Base-by-base conservation (phyloP, 2,113 vertebrate species). In the Dipodomys ordii region DNA sequence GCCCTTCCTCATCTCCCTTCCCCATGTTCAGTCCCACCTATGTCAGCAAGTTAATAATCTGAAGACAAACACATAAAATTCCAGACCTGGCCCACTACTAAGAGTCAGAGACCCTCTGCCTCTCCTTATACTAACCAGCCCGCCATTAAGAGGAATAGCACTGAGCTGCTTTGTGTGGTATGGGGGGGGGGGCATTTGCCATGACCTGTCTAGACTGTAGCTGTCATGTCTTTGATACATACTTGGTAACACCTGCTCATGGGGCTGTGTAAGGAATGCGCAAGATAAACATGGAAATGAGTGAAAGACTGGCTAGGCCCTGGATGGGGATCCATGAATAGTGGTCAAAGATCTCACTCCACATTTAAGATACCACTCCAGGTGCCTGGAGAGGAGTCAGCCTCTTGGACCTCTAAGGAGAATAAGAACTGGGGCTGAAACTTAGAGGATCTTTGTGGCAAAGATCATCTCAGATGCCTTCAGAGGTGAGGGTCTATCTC, bases 211-310 rank as follows among this genome's bases (percentile, higher is more conserved):
- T 0, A 1, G 3, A 64, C 3, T 30, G 15, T 49, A 27, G 25
- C 18, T 16, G 30, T 62, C 82, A 74, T 18, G 7, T 10, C 46
- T 18, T 2, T 72, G 64, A 87, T 6, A 22, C 46, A 2, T 0
- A 2, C 49, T 7, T 44, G 22, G 6, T 30, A 6, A 9, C 7
- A 53, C 16, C 80, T 74, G 85, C n/a, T 73, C 10, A 0, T 2
- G 9, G 19, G n/a, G 20, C 25, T n/a, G 20, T 0, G 2, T 1
- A 23, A 49, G 16, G 23, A 72, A 15, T 27, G 10, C 44, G 12
- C 0, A 8, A 62, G 60, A 74, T 9, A 19, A 87, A 67, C 25
- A 10, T 0, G 15, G 15, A 6, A 8, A 53, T 32, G 9, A 0
- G 12, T 15, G 7, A 62, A 86, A 64, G 35, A 22, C 60, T 77